Evolutionary conservation across 2,797 vertebrate species (phyloP), one percentile per base, ranked within the genome.

Genomic region (Tapera naevia): DNA sequence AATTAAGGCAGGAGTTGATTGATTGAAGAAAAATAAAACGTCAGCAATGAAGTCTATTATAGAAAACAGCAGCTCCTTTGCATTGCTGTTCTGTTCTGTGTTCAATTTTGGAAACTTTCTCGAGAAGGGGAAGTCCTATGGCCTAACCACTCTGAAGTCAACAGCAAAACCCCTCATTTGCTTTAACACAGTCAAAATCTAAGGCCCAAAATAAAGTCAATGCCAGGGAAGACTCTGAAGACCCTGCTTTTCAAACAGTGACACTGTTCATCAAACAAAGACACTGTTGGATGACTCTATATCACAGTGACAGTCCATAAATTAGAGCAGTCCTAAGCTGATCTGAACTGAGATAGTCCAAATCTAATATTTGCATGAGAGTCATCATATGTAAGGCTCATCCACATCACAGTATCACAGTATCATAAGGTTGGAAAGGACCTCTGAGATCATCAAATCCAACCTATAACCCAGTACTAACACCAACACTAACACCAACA

Each of bases 1-100:
- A 94, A 96, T 96, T 96, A 95, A 75, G 62, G 58, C 58, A 93
- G 96, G 95, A 96, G 92, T 90, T 95, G 93, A 94, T 92, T 95
- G 96, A 93, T 88, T 95, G 95, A 54, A 71, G 91, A 90, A 91
- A 96, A 93, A 84, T 76, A 91, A 85, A 69, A 94, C 0, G n/a
- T 75, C 92, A 88, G 76, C 13, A 88, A 65, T 5, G 45, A 60
- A 78, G 46, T 94, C 50, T 81, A 74, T 90, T 83, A 80, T 17
- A 89, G 93, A 86, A 90, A 93, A 39, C 78, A 88, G 73, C 88
- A 81, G 50, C 58, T 90, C 88, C 81, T 83, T 74, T 21, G 21
- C 73, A 28, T 83, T 94, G 61, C 69, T 66, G 65, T 27, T 88
- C 93, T 67, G 73, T 3, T 90, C 93, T 61, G 54, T 61, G 70